A percentile compares a stretch with the other conserved stretches of the same genome.
Conservation (phyloP, 2,797 vertebrate species). For the Schizopygopsis malacanthus region DNA sequence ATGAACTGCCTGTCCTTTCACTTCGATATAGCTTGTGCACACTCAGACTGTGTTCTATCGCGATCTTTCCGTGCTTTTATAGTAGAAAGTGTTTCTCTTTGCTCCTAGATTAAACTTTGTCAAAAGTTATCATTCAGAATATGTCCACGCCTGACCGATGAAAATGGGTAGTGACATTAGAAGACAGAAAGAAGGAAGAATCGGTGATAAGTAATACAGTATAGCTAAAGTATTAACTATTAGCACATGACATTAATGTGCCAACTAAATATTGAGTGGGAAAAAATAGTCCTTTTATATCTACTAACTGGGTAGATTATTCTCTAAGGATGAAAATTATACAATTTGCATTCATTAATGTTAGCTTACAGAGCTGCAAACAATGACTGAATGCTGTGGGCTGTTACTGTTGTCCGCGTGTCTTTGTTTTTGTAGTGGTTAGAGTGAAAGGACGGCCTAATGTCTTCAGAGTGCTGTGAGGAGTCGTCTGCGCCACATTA, state of each 20-base stretch:
- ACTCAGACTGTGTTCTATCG: too few relatives aligned
- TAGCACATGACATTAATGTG: background rate
- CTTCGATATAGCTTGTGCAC: too few relatives aligned
- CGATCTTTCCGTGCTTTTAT: too few relatives aligned
- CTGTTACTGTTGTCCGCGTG: constrained; percentile 1
- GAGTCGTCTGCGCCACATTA: background rate
- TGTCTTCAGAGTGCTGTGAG: background rate
- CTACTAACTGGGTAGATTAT: constrained; percentile 17
- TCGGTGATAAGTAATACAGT: background rate
- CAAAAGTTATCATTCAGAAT: too few relatives aligned
- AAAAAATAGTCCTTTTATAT: background rate
- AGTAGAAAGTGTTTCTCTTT: too few relatives aligned
- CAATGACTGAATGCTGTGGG: background rate
- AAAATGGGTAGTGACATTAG: background rate
- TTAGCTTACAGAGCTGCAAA: background rate
- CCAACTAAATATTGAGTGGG: background rate
- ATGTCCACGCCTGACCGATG: too few relatives aligned
- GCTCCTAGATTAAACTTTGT: too few relatives aligned
- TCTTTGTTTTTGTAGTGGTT: constrained; percentile 13
- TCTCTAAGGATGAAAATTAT: constrained; percentile 24
- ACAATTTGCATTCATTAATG: constrained; percentile 30
- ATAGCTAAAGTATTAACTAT: background rate
- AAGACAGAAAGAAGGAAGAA: background rate
- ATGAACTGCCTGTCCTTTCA: too few relatives aligned
- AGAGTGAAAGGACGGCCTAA: background rate